These are phyloP conservation scores for Notiomystis cincta DNA, from an alignment of 2,113 vertebrate species.

Conservation along the genomic window DNA sequence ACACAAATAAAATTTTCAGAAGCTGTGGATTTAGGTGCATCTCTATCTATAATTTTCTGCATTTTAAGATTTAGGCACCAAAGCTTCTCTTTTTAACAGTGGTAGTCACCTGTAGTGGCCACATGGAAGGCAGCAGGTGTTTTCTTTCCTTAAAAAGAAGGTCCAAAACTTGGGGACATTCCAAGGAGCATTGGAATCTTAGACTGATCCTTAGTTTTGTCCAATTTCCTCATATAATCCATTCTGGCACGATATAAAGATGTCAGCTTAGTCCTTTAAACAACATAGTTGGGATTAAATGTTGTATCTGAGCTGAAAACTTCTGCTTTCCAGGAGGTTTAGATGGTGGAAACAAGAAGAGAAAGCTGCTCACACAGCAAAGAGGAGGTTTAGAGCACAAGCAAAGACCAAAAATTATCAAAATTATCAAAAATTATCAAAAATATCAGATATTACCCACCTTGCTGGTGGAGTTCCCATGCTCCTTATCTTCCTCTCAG, in stretches of 20 bases:
- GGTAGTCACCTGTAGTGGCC: background rate
- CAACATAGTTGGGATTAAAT: background rate
- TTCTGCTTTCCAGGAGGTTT: background rate
- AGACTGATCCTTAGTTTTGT: background rate
- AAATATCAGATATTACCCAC: background rate
- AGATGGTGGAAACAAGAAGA: background rate
- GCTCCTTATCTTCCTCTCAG: background rate
- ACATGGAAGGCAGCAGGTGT: background rate
- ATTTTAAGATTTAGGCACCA: background rate
- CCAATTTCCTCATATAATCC: background rate
- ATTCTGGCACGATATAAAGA: fast-evolving
- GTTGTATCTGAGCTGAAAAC: background rate
- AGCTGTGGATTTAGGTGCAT: background rate
- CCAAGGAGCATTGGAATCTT: background rate
- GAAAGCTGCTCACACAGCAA: background rate
- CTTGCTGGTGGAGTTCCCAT: background rate
- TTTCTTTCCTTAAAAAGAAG: background rate
- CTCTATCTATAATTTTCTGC: background rate
- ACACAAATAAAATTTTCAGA: background rate
- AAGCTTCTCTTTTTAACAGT: background rate
- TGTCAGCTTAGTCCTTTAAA: background rate
- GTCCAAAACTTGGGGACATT: background rate
- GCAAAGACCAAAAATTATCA: background rate
- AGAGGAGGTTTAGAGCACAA: background rate
- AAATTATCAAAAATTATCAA: no score